phyloP scores from a whole-genome alignment of 2,797 vertebrate genomes.

The Natrix natrix region DNA sequence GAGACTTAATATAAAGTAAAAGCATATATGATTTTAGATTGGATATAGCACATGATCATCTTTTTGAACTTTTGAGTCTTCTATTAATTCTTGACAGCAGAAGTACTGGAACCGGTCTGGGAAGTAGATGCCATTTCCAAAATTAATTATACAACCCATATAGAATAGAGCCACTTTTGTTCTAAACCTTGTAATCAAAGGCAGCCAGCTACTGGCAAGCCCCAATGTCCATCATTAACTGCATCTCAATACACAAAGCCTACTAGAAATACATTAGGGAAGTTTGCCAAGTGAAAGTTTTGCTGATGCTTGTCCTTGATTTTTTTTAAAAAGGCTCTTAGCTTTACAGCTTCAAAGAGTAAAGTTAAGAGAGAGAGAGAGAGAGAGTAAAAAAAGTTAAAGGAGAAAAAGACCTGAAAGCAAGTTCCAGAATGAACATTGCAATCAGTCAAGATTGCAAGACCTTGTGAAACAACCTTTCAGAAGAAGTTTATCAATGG shows the following conservation, averaged over 20 bases:
- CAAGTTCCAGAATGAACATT: neutral
- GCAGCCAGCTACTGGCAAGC: neutral
- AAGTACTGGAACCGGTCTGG: constrained; percentile 2
- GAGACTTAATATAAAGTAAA: neutral
- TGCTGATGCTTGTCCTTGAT: neutral
- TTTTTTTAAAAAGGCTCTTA: neutral
- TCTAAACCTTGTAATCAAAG: constrained; percentile 28
- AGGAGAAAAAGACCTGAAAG: neutral
- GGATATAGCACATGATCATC: neutral
- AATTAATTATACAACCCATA: constrained; percentile 31
- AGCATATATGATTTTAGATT: neutral
- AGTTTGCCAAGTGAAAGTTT: neutral
- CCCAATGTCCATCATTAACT: neutral
- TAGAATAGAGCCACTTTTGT: constrained; percentile 38
- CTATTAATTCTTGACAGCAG: neutral
- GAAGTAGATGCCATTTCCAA: constrained; percentile 32
- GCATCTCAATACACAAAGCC: neutral
- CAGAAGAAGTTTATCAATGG: neutral
- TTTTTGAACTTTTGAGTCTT: constrained; percentile 22
- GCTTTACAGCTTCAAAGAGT: neutral
- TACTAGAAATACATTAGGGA: neutral
- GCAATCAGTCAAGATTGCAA: constrained; percentile 8
- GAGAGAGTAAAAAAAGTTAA: neutral
- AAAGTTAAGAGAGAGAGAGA: neutral
- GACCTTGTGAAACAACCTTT: neutral